Evolutionary conservation across 2,888 invertebrate genomes (phyloP).

Genomic region (Aphodius sticticus): DNA sequence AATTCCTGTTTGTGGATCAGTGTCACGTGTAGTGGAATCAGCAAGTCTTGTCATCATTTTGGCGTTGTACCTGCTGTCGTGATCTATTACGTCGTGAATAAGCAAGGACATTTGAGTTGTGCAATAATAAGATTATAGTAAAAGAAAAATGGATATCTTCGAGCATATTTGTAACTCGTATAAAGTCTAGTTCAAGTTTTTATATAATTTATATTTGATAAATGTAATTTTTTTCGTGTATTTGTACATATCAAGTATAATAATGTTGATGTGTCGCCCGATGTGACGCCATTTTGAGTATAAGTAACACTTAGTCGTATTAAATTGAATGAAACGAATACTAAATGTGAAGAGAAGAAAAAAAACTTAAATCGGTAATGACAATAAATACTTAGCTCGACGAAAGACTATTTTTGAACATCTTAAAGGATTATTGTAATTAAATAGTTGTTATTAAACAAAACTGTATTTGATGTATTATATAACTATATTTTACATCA

Average conservation of each 20-base stretch:
- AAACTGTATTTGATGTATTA: constrained; percentile 29
- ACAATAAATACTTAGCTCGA: constrained; percentile 42
- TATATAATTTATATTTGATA: constrained; percentile 57
- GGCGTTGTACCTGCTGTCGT: constrained; percentile 46
- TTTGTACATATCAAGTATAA: constrained; percentile 48
- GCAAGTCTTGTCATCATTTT: constrained; percentile 47
- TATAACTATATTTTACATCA: constrained; percentile 25
- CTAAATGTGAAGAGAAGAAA: background rate
- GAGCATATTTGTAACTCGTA: constrained; percentile 45
- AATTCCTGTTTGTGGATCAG: constrained; percentile 69
- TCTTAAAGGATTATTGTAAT: constrained; percentile 31
- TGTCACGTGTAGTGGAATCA: constrained; percentile 50
- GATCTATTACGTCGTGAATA: constrained; percentile 41
- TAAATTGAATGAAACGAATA: constrained; percentile 10
- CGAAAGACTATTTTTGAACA: constrained; percentile 37
- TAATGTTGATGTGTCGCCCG: constrained; percentile 31
- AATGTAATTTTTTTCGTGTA: constrained; percentile 55
- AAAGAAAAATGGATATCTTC: constrained; percentile 36
- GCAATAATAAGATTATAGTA: constrained; percentile 33
- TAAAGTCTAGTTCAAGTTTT: constrained; percentile 56
- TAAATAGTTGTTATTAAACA: constrained; percentile 27
- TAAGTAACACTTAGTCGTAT: constrained; percentile 11
- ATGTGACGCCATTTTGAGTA: constrained; percentile 28
- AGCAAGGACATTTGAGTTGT: constrained; percentile 27
- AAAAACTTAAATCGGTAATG: constrained; percentile 41